A percentile compares a stretch with the other conserved stretches of the same genome.
phyloP scores from a whole-genome alignment of 2,797 vertebrate genomes.

The Gymnothorax javanicus region DNA sequence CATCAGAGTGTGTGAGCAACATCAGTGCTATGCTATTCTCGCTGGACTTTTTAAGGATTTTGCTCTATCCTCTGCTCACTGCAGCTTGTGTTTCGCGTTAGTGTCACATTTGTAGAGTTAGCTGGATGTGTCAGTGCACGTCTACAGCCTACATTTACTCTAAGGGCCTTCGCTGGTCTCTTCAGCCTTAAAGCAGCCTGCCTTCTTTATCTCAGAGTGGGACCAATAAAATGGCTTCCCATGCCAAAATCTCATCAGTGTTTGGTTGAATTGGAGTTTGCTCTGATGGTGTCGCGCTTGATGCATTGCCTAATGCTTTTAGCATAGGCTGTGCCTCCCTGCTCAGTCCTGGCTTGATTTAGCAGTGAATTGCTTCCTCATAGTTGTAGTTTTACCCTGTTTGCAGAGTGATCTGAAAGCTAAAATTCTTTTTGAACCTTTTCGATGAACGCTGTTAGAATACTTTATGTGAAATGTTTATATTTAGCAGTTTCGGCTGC shows the following conservation, averaged over 20 bases:
- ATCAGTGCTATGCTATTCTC: neutral
- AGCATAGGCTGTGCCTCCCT: neutral
- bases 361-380: constrained; percentile 38
- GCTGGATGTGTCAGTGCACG: constrained; percentile 32
- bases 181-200: neutral
- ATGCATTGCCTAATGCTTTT: neutral
- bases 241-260: constrained; percentile 40
- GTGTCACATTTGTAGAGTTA: neutral
- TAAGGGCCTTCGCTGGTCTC: constrained; percentile 13
- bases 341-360: neutral
- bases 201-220: neutral
- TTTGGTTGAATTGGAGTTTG: constrained; percentile 13
- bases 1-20: constrained; percentile 79
- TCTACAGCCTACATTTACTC: neutral
- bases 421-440: constrained; percentile 30
- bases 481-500: neutral
- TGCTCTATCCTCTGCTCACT: constrained; percentile 16
- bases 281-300: constrained; percentile 11
- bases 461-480: neutral
- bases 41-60: constrained; percentile 14
- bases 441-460: constrained; percentile 26
- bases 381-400: constrained; percentile 31
- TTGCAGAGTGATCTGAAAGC: constrained; percentile 37
- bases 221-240: constrained; percentile 22
- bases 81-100: constrained; percentile 19